Evolutionary conservation across 2,888 invertebrate genomes (phyloP).

Genomic region (Dryomyza anilis): DNA sequence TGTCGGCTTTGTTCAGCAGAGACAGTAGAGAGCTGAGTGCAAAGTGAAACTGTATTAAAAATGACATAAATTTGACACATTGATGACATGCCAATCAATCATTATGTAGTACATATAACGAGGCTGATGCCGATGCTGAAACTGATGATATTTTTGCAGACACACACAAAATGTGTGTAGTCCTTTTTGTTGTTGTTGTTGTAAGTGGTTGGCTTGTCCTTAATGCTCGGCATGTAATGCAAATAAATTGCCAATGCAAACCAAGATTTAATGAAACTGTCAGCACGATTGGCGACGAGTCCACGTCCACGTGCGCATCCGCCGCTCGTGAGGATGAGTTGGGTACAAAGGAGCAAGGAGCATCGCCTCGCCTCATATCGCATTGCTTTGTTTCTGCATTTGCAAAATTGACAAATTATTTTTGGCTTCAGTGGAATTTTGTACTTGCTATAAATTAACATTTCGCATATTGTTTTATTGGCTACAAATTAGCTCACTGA

Average conservation of each 20-base stretch:
- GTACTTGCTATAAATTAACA: constrained; percentile 8
- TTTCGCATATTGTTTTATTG: neutral
- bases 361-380: no score
- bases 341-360: no score
- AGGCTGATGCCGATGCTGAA: neutral
- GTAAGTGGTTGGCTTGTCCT: neutral
- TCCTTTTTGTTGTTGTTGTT: neutral
- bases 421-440: neutral
- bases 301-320: no score
- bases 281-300: constrained; percentile 20
- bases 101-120: constrained; percentile 8
- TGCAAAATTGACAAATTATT: constrained; percentile 14
- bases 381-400: neutral
- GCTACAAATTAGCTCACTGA: no score
- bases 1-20: neutral
- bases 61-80: constrained; percentile 32
- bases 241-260: constrained; percentile 38
- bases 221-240: constrained; percentile 28
- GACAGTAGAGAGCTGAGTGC: neutral
- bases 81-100: constrained; percentile 35
- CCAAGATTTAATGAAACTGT: constrained; percentile 41
- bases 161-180: neutral
- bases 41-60: constrained; percentile 24
- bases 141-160: constrained; percentile 8
- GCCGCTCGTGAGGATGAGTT: no score